These are phyloP conservation scores for Astreopora myriophthalma DNA, from an alignment of 64 coral and sea anemone species.

Conservation along the genomic window DNA sequence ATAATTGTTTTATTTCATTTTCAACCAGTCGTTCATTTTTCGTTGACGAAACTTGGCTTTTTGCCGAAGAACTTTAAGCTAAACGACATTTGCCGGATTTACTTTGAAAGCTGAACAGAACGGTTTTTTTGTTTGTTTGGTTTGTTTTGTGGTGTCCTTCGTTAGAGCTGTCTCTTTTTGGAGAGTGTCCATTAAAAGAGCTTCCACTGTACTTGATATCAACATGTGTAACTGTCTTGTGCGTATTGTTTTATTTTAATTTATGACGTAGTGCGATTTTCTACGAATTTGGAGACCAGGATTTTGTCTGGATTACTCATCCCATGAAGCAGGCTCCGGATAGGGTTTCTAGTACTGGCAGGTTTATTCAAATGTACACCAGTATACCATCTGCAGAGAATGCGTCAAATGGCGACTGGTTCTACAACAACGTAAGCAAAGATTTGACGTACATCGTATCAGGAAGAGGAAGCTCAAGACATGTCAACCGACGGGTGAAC, in stretches of 20 bases:
- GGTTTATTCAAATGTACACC: slow-evolving; percentile 51
- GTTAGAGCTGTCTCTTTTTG: too few relatives aligned
- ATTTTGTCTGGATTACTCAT: slow-evolving; percentile 73
- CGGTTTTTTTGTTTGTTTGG: too few relatives aligned
- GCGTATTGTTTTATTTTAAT: too few relatives aligned
- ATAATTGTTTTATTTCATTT: too few relatives aligned
- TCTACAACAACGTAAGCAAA: slow-evolving; percentile 62
- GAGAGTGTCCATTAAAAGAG: too few relatives aligned
- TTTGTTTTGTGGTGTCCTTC: too few relatives aligned
- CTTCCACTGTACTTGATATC: not conserved
- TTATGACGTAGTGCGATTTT: slow-evolving; percentile 23
- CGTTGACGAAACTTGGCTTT: too few relatives aligned
- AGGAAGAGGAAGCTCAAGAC: not conserved
- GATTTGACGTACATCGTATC: slow-evolving; percentile 76
- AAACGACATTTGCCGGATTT: too few relatives aligned
- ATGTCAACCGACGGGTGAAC: not conserved
- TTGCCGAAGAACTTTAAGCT: too few relatives aligned
- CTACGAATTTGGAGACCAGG: slow-evolving; percentile 61
- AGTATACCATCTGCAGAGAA: slow-evolving; percentile 44
- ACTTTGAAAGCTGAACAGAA: too few relatives aligned
- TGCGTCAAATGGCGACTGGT: slow-evolving; percentile 79
- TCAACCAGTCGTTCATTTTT: too few relatives aligned
- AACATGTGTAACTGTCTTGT: not conserved
- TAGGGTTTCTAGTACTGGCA: slow-evolving; percentile 37
- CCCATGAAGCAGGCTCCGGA: slow-evolving; percentile 74